phyloP scores from a whole-genome alignment of 2,888 invertebrate genomes.

The Amaurobius ferox region DNA sequence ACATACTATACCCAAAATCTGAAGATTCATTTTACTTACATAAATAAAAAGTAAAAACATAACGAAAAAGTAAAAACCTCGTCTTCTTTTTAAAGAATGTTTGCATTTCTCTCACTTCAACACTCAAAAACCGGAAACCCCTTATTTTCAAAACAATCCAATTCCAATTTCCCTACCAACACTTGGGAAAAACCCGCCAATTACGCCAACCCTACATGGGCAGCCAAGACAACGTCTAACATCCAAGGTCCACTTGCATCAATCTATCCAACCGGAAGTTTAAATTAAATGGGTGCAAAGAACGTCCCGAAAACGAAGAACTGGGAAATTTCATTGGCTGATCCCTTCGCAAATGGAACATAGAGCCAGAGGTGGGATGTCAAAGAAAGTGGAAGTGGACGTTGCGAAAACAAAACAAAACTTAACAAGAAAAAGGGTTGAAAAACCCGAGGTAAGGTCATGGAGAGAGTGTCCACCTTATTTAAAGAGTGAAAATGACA shows the following conservation, averaged over 20 bases:
- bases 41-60: no score
- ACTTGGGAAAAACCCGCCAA: slow-evolving; percentile 23
- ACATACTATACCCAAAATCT: no score
- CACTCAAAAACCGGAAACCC: no score
- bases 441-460: slow-evolving; percentile 2
- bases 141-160: background rate
- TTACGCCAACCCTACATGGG: background rate
- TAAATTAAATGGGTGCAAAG: background rate
- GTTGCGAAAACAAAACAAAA: slow-evolving; percentile 26
- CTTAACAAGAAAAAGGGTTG: background rate
- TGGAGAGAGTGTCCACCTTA: slow-evolving; percentile 35
- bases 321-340: slow-evolving; percentile 32
- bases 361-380: background rate
- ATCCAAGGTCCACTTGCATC: background rate
- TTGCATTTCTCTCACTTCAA: no score
- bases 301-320: slow-evolving; percentile 19
- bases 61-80: no score
- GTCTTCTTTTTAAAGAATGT: no score
- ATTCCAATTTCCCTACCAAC: background rate
- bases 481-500: slow-evolving; percentile 24
- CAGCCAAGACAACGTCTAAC: slow-evolving; percentile 7
- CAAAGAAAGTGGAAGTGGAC: slow-evolving; percentile 24
- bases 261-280: background rate
- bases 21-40: no score
- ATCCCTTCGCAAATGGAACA: slow-evolving; percentile 7